Evolutionary conservation across 2,113 vertebrate genomes (phyloP), one percentile per base, ranked within the genome.

Genomic region (Sclerurus mexicanus): DNA sequence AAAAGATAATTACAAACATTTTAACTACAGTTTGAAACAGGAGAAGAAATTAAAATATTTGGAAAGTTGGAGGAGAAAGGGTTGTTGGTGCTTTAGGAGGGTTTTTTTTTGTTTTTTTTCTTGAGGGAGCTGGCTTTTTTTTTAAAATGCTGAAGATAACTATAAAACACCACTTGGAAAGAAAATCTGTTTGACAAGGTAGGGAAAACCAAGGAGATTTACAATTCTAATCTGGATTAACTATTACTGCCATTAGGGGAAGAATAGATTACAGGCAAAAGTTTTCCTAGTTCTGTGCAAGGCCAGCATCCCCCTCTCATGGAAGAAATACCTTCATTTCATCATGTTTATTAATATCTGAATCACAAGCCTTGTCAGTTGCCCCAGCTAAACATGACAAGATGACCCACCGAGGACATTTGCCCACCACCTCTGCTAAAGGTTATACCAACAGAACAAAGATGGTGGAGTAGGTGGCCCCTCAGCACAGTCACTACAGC

Each of bases 1-100:
- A 95, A 96, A 82, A 95, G 22, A 46, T 55, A 49, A 90, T 69
- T 96, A 96, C 46, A 88, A 89, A 78, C 55, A 95, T 10, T 47
- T 96, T 55, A 84, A 84, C 66, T 85, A 35, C 31, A 76, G 20
- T 31, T 90, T 73, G 52, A 90, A 86, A 96, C 31, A 72, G 77
- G 90, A 85, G 68, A 66, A 8, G 40, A 66, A 63, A 39, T 18
- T 50, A 3, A 44, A 63, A 47, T 8, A 79, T 24, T 46, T 58
- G 25, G 37, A 46, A 85, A 92, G 37, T 35, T 68, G 47, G 49
- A 14, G 25, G 44, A 28, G 66, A n/a, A 89, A 76, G 55, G 72
- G 39, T 58, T 77, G 17, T 67, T 77, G 31, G 24, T 31, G 22
- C 23, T 73, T 64, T 10, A 27, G 21, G 46, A 30, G 40, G 15